These are phyloP conservation scores for Delphinus delphis DNA, from an alignment of 2,113 vertebrate species.

Conservation along the genomic window DNA sequence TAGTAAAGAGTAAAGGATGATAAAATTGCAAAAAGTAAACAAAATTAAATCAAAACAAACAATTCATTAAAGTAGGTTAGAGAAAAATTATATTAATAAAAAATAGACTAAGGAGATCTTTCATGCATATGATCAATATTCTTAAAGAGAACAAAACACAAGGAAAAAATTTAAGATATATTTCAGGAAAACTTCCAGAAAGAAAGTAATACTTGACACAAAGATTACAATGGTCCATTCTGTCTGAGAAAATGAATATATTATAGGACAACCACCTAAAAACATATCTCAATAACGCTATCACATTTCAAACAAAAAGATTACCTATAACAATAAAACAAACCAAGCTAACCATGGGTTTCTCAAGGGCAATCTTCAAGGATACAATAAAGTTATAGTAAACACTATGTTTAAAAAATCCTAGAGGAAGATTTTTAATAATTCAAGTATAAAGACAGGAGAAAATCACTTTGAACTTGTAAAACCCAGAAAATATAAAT, in stretches of 20 bases:
- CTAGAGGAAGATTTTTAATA: background rate
- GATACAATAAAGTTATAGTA: background rate
- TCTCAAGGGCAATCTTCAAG: background rate
- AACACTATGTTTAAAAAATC: background rate
- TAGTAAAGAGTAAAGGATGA: background rate
- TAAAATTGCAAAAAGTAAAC: background rate
- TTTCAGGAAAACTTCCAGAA: conserved; percentile 9
- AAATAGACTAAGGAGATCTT: background rate
- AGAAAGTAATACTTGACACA: background rate
- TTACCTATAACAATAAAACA: background rate
- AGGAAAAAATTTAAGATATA: background rate
- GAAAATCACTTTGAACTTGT: background rate
- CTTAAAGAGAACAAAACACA: background rate
- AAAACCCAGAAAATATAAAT: background rate
- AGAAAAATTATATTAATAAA: background rate
- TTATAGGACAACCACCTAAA: background rate
- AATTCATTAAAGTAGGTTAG: background rate
- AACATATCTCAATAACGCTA: background rate
- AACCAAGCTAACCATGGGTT: background rate
- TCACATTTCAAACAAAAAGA: background rate
- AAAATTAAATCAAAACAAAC: background rate
- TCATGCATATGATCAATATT: background rate
- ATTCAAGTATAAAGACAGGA: background rate
- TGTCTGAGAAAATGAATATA: background rate
- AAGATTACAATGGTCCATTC: background rate